These are phyloP conservation scores for Augochlora pura DNA, from an alignment of 1,140 invertebrate genomes.

Conservation along the genomic window DNA sequence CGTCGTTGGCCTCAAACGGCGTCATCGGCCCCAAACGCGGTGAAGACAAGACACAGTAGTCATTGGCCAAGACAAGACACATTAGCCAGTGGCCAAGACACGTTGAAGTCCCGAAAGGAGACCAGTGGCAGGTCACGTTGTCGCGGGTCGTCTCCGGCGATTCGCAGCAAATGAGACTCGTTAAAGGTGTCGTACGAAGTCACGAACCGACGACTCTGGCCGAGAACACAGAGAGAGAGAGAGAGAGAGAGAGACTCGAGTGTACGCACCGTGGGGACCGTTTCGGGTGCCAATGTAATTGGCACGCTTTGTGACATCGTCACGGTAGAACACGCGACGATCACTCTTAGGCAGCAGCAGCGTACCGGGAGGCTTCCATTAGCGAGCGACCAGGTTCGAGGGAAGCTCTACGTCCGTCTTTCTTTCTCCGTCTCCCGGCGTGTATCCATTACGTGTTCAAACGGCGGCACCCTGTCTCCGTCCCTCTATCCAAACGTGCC, in stretches of 20 bases:
- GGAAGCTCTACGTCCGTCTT: conserved; percentile 10
- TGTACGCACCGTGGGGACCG: conserved; percentile 35
- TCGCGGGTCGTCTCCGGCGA: background rate
- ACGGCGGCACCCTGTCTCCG: too few relatives aligned
- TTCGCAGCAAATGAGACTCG: conserved; percentile 6
- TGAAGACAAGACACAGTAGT: too few relatives aligned
- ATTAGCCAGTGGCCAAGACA: background rate
- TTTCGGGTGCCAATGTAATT: conserved; percentile 46
- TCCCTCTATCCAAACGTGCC: background rate
- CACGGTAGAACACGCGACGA: conserved; percentile 2
- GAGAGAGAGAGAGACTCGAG: too few relatives aligned
- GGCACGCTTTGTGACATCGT: conserved; percentile 42
- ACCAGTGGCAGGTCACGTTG: background rate
- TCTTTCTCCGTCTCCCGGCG: background rate
- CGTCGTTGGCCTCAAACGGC: too few relatives aligned
- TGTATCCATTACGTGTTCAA: background rate
- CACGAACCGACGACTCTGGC: conserved; percentile 27
- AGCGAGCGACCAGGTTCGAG: conserved; percentile 15
- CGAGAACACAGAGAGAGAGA: conserved; percentile 7
- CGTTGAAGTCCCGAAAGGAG: background rate
- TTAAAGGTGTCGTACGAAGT: conserved; percentile 31
- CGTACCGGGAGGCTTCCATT: conserved; percentile 32
- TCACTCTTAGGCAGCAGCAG: conserved; percentile 9
- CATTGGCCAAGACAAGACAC: too few relatives aligned
- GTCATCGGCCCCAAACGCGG: too few relatives aligned